A percentile compares a stretch with the other conserved stretches of the same genome.
phyloP scores from a whole-genome alignment of 2,888 invertebrate species.

The Leptopilina myrica region DNA sequence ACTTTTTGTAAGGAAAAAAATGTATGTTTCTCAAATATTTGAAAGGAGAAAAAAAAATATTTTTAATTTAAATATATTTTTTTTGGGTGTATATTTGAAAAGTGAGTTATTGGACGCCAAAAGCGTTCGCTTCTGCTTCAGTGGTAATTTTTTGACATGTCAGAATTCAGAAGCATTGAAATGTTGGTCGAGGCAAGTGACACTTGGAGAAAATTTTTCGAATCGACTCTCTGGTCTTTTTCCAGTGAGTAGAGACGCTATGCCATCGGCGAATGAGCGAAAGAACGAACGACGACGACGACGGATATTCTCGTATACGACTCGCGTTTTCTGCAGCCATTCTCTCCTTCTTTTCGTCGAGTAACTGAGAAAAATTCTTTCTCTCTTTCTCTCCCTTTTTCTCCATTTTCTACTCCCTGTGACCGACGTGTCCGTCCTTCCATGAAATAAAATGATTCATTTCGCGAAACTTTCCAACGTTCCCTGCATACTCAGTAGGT shows the following conservation, averaged over 20 bases:
- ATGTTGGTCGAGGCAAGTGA: slow-evolving; percentile 49
- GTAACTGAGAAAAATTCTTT: slow-evolving; percentile 49
- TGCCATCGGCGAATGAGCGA: slow-evolving; percentile 39
- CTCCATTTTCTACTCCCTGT: slow-evolving; percentile 59
- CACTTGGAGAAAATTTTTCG: slow-evolving; percentile 60
- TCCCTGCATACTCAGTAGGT: slow-evolving; percentile 57
- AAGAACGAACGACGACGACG: slow-evolving; percentile 43
- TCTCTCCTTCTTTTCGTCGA: slow-evolving; percentile 48
- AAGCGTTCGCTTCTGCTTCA: background rate
- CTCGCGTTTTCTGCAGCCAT: slow-evolving; percentile 44
- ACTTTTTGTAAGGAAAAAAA: too few species aligned
- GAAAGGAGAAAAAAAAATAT: too few species aligned
- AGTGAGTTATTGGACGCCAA: background rate
- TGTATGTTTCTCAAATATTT: too few species aligned
- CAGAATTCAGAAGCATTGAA: slow-evolving; percentile 37
- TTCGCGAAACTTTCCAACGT: slow-evolving; percentile 60
- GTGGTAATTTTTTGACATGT: slow-evolving; percentile 3
- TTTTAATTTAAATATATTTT: background rate
- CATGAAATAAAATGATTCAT: slow-evolving; percentile 73
- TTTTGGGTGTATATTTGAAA: background rate
- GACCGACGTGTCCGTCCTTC: slow-evolving; percentile 71
- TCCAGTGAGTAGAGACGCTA: slow-evolving; percentile 51
- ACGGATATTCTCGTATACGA: slow-evolving; percentile 50
- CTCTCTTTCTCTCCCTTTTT: slow-evolving; percentile 45
- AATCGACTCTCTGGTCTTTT: slow-evolving; percentile 56